A percentile compares a stretch with the other conserved stretches of the same genome.
Conservation (phyloP, 2,888 invertebrate species). For the Sarcophaga rosellei region DNA sequence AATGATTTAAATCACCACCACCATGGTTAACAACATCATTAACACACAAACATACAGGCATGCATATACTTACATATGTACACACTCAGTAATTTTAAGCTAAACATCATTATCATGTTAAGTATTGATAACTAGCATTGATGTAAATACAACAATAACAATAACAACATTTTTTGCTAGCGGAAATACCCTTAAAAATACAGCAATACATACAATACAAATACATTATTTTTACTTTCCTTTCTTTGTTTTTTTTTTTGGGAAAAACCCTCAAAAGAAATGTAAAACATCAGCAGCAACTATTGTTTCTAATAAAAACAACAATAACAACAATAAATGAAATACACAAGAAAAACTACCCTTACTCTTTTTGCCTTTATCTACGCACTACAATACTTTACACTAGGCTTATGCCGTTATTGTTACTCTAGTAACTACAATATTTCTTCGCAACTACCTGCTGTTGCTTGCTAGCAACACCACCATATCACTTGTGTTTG, state of each 20-base stretch:
- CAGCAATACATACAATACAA: slow-evolving; percentile 27
- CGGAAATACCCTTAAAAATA: slow-evolving; percentile 25
- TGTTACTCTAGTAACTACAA: slow-evolving; percentile 54
- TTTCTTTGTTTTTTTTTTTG: background rate
- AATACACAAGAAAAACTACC: slow-evolving; percentile 11
- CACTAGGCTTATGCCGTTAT: slow-evolving; percentile 17
- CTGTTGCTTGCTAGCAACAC: slow-evolving; percentile 54
- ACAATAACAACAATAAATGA: background rate
- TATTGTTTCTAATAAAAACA: slow-evolving; percentile 30
- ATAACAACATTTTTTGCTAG: slow-evolving; percentile 31
- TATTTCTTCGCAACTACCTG: slow-evolving; percentile 61
- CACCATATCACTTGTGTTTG: background rate
- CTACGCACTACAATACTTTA: no score
- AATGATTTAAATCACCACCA: slow-evolving; percentile 60
- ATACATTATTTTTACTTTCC: background rate
- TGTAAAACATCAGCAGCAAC: slow-evolving; percentile 29
- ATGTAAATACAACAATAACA: slow-evolving; percentile 36
- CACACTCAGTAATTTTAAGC: slow-evolving; percentile 12
- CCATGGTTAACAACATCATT: slow-evolving; percentile 21
- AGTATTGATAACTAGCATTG: slow-evolving; percentile 21
- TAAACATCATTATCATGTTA: slow-evolving; percentile 47
- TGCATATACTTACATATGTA: no score
- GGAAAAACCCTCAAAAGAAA: background rate
- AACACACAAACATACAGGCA: slow-evolving; percentile 2
- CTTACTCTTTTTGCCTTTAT: background rate